Evolutionary conservation across 2,113 vertebrate species (phyloP).

Genomic region (Muntiacus reevesi): DNA sequence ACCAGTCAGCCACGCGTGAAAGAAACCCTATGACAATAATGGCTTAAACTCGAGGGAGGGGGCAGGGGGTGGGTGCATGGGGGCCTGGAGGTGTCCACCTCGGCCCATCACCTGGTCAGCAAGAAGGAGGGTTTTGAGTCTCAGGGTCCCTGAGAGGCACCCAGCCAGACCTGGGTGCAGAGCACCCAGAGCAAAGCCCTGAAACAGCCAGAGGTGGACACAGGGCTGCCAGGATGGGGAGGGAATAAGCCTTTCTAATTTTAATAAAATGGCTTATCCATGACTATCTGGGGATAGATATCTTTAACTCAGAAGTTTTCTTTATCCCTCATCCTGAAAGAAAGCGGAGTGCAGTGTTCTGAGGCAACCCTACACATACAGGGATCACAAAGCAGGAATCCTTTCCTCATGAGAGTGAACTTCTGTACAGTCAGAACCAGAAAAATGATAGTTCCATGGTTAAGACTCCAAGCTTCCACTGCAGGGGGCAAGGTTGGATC

Average conservation of each 20-base stretch:
- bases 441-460: background rate
- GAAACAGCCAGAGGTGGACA: background rate
- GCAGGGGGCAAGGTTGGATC: background rate
- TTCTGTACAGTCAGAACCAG: background rate
- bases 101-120: background rate
- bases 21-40: rapidly evolving
- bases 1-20: rapidly evolving
- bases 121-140: background rate
- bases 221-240: background rate
- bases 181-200: background rate
- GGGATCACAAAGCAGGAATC: background rate
- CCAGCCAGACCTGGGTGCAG: background rate
- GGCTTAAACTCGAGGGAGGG: rapidly evolving
- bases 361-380: background rate
- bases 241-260: background rate
- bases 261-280: background rate
- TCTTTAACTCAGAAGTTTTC: background rate
- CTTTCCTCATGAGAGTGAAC: background rate
- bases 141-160: too few species aligned
- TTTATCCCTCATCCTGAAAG: background rate
- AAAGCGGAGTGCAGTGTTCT: background rate
- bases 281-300: background rate
- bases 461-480: background rate
- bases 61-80: background rate
- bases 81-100: background rate